Evolutionary conservation across 2,888 invertebrate genomes (phyloP), one percentile per base, ranked within the genome.

Genomic region (Heteromurus nitidus): DNA sequence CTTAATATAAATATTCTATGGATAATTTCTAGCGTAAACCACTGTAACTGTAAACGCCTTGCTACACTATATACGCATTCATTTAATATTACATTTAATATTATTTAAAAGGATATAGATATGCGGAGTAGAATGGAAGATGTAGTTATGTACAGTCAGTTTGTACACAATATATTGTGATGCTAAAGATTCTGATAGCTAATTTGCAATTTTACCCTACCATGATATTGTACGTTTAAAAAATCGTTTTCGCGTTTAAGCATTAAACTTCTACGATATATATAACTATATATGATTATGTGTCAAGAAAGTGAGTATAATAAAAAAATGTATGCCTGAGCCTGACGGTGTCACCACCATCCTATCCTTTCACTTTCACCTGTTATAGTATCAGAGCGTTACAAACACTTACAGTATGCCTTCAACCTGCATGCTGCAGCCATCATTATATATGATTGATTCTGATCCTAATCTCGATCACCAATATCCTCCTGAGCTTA

Each of bases 161-260:
- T n/a, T 62, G 30, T 62, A 31, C 31, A 62, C 62, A n/a, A 36
- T 62, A 31, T n/a, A 31, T 62, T 62, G 62, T 62, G 62, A 62
- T 62, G 30, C 26, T 24, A 26, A 55, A 24, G 18, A 53, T 22
- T 47, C 47, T 47, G 47, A 55, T 26, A 55, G 55, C 26, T 55
- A 26, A 20, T 26, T 55, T 22, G 22, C 11, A 26, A 55, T 47
- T 47, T 47, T 47, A 47, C 47, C 47, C 3, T 11, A 3, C 9
- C n/a, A 47, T 47, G 3, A 3, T 47, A 47, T n/a, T 47, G n/a
- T 47, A n/a, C 9, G 47, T 47, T 47, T 47, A n/a, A n/a, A n/a
- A n/a, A n/a, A 3, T 24, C 26, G 24, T 24, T 55, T 47, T 47
- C 47, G 9, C 47, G 47, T 47, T 5, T 5, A 36, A 13, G 36